Evolutionary conservation across 2,113 vertebrate genomes (phyloP).

Genomic region (Prolemur simus): DNA sequence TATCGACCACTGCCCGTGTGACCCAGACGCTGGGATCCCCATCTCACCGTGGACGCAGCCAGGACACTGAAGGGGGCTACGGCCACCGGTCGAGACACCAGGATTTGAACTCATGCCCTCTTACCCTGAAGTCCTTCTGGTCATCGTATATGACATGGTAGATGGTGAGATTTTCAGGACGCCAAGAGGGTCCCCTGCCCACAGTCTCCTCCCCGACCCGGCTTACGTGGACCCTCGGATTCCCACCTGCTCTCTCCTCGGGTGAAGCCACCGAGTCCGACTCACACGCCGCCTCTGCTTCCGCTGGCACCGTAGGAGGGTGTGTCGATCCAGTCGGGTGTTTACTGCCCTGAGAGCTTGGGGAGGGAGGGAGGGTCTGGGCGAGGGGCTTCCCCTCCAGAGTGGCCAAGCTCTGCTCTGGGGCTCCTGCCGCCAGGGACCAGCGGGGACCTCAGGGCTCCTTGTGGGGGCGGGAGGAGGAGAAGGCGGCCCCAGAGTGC

Average conservation of each 20-base stretch:
- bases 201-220: accelerated
- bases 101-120: background rate
- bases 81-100: background rate
- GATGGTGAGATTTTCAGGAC: background rate
- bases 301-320: accelerated
- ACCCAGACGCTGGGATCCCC: background rate
- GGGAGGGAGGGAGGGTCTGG: background rate
- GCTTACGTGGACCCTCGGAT: accelerated
- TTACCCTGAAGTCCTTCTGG: background rate
- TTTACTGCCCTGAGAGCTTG: background rate
- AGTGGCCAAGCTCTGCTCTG: background rate
- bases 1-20: background rate
- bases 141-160: accelerated
- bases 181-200: background rate
- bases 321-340: accelerated
- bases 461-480: accelerated
- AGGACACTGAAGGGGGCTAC: background rate
- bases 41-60: accelerated
- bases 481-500: no score
- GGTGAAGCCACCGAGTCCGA: accelerated
- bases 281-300: accelerated
- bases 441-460: background rate
- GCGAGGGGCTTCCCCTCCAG: background rate
- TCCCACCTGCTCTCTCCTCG: background rate
- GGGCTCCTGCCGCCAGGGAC: no score